Percentiles rank a stretch among this genome's conserved stretches.
Conservation (phyloP, 2,797 vertebrate genomes). For the Gymnoscopelus microlampas region DNA sequence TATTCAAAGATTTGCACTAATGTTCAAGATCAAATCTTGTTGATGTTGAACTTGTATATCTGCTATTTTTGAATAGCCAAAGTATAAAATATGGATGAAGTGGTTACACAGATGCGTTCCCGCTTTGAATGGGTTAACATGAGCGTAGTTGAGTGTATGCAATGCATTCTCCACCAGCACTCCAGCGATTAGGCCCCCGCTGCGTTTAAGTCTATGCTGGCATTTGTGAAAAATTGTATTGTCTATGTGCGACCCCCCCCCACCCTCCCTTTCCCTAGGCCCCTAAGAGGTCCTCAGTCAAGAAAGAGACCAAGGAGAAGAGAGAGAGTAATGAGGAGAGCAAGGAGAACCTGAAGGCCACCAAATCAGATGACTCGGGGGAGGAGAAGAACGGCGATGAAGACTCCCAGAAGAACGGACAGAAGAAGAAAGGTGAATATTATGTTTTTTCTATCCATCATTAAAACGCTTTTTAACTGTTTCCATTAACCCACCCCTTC, state of each 20-base stretch:
- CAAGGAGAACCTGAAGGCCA: conserved; percentile 96
- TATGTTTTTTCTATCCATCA: too few relatives aligned
- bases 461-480: too few relatives aligned
- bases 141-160: background rate
- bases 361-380: conserved; percentile 94
- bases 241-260: background rate
- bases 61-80: too few relatives aligned
- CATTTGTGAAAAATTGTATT: background rate
- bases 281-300: conserved; percentile 84
- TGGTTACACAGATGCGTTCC: too few relatives aligned
- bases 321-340: conserved; percentile 90
- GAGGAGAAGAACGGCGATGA: conserved; percentile 96
- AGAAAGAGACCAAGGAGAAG: conserved; percentile 93
- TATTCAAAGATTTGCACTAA: too few relatives aligned
- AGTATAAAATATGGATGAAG: too few relatives aligned
- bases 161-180: background rate
- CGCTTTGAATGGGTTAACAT: too few relatives aligned
- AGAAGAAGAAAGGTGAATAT: conserved; percentile 91
- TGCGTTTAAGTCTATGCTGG: background rate
- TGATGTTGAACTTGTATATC: too few relatives aligned
- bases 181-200: background rate
- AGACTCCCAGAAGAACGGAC: conserved; percentile 90
- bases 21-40: too few relatives aligned
- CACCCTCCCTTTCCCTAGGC: conserved; percentile 58
- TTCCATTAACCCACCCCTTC: too few relatives aligned